Evolutionary conservation across 2,888 invertebrate genomes (phyloP).

Genomic region (Hypercompe scribonia): DNA sequence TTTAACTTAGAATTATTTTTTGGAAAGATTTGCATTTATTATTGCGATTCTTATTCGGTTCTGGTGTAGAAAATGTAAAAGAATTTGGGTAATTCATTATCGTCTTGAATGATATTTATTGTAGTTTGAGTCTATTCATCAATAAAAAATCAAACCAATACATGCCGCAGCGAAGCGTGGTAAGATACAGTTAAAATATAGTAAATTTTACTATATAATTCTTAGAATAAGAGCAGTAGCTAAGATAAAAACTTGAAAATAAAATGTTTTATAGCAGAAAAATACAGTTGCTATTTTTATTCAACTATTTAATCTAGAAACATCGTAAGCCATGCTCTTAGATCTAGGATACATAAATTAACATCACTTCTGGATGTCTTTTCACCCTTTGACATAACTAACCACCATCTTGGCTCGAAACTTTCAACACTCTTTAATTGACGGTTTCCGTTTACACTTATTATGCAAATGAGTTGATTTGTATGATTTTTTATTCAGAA

Average conservation of each 20-base stretch:
- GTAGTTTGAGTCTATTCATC: no score
- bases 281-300: constrained; percentile 7
- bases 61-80: no score
- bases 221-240: background rate
- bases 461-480: constrained; percentile 23
- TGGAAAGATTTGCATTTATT: no score
- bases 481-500: constrained; percentile 8
- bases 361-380: constrained; percentile 40
- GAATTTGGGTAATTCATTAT: no score
- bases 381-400: constrained; percentile 55
- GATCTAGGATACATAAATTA: constrained; percentile 57
- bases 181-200: background rate
- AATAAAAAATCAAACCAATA: no score
- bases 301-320: constrained; percentile 22
- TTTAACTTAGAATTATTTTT: no score
- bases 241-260: no score
- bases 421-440: constrained; percentile 47
- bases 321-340: constrained; percentile 29
- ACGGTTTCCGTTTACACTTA: constrained; percentile 18
- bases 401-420: constrained; percentile 35
- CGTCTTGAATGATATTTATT: no score
- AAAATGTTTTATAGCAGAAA: background rate
- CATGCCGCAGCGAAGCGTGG: no score
- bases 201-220: background rate
- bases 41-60: no score